Evolutionary conservation across 2,888 invertebrate genomes (phyloP).

Genomic region (Brachycybe producta): DNA sequence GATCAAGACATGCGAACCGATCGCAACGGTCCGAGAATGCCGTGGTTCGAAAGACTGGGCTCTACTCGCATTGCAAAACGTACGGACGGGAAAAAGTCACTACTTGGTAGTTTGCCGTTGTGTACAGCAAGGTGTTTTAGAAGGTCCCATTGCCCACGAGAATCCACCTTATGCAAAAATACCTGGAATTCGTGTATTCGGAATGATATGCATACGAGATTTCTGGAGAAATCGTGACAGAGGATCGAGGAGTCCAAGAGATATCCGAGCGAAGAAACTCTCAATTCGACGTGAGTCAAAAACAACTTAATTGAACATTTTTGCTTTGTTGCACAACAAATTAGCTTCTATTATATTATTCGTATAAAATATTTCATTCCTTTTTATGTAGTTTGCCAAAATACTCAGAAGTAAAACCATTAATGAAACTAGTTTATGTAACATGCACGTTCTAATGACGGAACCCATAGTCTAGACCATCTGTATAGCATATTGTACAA

Average conservation of each 20-base stretch:
- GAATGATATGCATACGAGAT: constrained; percentile 70
- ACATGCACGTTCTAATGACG: too few relatives aligned
- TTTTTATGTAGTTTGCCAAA: too few relatives aligned
- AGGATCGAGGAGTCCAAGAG: constrained; percentile 11
- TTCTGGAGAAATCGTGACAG: constrained; percentile 2
- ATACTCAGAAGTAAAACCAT: too few relatives aligned
- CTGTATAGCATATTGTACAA: too few relatives aligned
- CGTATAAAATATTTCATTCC: too few relatives aligned
- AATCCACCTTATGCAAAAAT: constrained; percentile 88
- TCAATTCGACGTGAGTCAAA: too few relatives aligned
- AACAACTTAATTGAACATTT: background rate
- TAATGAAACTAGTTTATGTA: too few relatives aligned
- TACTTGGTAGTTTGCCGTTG: constrained; percentile 85
- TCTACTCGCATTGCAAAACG: constrained; percentile 74
- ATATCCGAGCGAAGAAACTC: background rate
- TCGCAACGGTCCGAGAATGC: constrained; percentile 80
- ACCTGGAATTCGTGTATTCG: constrained; percentile 82
- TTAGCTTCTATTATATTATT: too few relatives aligned
- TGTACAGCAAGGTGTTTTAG: constrained; percentile 68
- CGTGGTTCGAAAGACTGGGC: constrained; percentile 83
- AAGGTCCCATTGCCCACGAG: constrained; percentile 87
- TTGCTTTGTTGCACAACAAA: too few relatives aligned
- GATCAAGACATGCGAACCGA: constrained; percentile 85
- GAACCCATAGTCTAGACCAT: too few relatives aligned
- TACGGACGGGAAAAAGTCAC: constrained; percentile 83